These are phyloP conservation scores for Archegozetes longisetosus DNA, from an alignment of 1,140 invertebrate genomes.

Conservation along the genomic window DNA sequence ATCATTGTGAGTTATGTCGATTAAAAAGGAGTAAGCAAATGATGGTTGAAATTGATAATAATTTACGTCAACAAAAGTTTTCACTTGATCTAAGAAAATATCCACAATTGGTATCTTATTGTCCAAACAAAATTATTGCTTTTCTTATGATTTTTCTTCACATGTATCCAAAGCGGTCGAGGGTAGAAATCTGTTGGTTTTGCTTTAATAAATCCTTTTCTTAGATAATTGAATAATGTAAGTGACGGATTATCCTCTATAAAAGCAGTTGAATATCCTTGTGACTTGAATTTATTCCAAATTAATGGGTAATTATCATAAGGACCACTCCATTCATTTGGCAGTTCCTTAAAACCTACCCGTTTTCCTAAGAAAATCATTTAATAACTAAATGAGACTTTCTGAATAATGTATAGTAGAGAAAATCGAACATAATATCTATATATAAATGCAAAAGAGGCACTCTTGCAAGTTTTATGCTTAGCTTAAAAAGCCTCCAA, in stretches of 20 bases:
- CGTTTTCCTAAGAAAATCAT: too few relatives aligned
- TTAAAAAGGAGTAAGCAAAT: constrained; percentile 10
- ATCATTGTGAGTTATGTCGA: constrained; percentile 15
- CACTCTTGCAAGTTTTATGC: too few relatives aligned
- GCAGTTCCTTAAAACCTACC: too few relatives aligned
- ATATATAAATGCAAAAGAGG: too few relatives aligned
- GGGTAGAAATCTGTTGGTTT: constrained; percentile 65
- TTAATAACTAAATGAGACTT: too few relatives aligned
- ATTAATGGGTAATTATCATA: constrained; percentile 20
- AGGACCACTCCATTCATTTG: too few relatives aligned
- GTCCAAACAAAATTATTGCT: constrained; percentile 9
- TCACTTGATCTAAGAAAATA: constrained; percentile 17
- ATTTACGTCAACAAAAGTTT: constrained; percentile 24
- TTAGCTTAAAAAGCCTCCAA: too few relatives aligned
- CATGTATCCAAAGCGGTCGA: constrained; percentile 41
- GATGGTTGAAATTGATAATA: constrained; percentile 20
- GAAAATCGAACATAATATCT: too few relatives aligned
- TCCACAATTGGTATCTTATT: constrained; percentile 15
- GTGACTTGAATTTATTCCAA: constrained; percentile 32
- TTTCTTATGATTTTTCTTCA: constrained; percentile 12
- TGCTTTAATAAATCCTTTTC: constrained; percentile 50
- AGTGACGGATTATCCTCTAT: constrained; percentile 56
- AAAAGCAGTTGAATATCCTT: constrained; percentile 56
- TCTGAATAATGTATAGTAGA: too few relatives aligned
- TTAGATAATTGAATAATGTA: constrained; percentile 61